Base-by-base conservation (phyloP, 1,140 invertebrate genomes). In the Spodoptera frugiperda region DNA sequence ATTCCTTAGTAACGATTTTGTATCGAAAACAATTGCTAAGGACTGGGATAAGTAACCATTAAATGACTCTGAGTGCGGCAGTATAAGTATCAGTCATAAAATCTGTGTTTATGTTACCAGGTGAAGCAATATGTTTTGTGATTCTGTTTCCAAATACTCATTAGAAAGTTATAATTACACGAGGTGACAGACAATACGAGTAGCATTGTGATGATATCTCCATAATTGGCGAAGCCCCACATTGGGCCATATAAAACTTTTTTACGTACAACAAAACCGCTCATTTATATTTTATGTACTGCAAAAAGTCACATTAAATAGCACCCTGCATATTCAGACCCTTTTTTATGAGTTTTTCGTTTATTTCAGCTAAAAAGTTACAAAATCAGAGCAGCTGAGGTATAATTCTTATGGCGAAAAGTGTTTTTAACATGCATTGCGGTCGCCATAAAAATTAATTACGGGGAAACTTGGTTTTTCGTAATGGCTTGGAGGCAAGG, bases 251-350 rank as follows among this genome's bases (percentile, higher is more conserved):
- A 57, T 33, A 46, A 73, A 73, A 25, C 65, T 75, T 73, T 75
- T 65, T 39, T 39, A 33, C 33, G 33, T 39, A 54, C 30, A 65
- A 63, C 48, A 65, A 53, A 75, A 75, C 25, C 21, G 1, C 55
- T 65, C 59, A 63, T 75, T 75, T 75, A 75, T 75, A 75, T 75
- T 75, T 65, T 48, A 53, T 65, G 19, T 54, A 75, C 57, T 53
- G 59, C 59, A 63, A 75, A 75, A 75, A 75, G 30, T 73, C 55
- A 63, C 72, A 74, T 74, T 49, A 65, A 63, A 65, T 21, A 65
- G 25, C 17, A 15, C 25, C 72, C 11, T 75, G 59, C 71, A 74
- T 75, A 75, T 75, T 75, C 55, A 59, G 46, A 65, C 65, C 76
- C 54, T 70, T 77, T 71, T 75, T 75, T 75, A 74, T 15, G 39